Evolutionary conservation across 2,797 vertebrate genomes (phyloP), one percentile per base, ranked within the genome.

Genomic region (Leptodactylus fallax): DNA sequence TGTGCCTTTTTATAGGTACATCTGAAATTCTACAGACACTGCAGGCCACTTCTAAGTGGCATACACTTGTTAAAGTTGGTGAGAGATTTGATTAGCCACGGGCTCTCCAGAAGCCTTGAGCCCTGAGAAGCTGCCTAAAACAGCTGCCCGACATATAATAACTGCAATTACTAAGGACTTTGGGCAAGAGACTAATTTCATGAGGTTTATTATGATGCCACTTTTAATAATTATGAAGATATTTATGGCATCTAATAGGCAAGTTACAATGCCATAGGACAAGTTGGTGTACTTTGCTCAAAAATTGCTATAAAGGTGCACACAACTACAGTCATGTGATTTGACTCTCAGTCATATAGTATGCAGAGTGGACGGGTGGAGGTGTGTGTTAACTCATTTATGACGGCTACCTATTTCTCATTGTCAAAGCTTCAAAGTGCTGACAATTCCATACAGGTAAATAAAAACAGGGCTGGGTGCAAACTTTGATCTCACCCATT

Each of bases 401-500:
- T 80, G 53, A 74, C n/a, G 27, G 17, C 56, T 80, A 45, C 72
- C 56, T 61, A 47, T 79, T 88, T 84, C 55, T 83, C 74, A 27
- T 85, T 77, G 83, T 80, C 51, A 45, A 60, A 84, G 77, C 87
- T 85, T 72, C 19, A 84, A 88, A 84, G 76, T 79, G 81, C 81
- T 88, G 76, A 85, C 87, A 85, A 19, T 21, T 88, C 65, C 79
- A 71, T 19, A 49, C 12, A 19, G 82, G 61, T 88, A 67, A 72
- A 85, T 47, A 21, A 65, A 88, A 61, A 65, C 61, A 63, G 82
- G 87, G 87, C 56, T 88, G 79, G 77, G 87, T 85, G 27, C 49
- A 65, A 65, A 88, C 58, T 88, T 85, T 78, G 61, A 84, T 79
- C 87, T 88, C 56, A 85, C 82, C 77, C 45, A 58, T 65, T 74